These are phyloP conservation scores for Epinotia bilunana DNA, from an alignment of 2,888 invertebrate species.

Conservation along the genomic window DNA sequence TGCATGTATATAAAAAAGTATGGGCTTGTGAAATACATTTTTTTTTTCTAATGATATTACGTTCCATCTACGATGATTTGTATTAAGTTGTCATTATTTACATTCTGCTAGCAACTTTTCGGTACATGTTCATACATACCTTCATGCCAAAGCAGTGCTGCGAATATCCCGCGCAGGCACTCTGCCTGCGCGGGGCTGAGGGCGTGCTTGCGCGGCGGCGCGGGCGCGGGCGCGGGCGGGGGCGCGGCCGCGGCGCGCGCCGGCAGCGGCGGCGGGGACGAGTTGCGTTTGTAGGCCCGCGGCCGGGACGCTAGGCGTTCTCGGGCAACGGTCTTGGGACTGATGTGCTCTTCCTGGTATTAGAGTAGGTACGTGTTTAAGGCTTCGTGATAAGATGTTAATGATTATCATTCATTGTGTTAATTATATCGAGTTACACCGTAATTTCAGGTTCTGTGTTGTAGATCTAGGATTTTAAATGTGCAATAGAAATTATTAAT, in stretches of 20 bases:
- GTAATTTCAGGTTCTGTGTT: no score
- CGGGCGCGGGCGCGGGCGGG: conserved; percentile 62
- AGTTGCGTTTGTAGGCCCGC: conserved; percentile 71
- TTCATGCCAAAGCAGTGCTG: conserved; percentile 98
- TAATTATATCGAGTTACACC: no score
- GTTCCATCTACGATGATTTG: no score
- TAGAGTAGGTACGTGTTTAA: background rate
- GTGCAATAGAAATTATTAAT: no score
- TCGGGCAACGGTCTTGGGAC: conserved; percentile 54
- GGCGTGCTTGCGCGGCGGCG: conserved; percentile 89
- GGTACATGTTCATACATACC: conserved; percentile 66
- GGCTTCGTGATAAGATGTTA: background rate
- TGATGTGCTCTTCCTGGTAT: conserved; percentile 53
- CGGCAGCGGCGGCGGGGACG: conserved; percentile 76
- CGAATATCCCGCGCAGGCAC: conserved; percentile 96
- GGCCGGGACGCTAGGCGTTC: conserved; percentile 64
- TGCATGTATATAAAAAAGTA: background rate
- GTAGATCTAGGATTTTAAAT: no score
- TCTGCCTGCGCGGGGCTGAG: conserved; percentile 97
- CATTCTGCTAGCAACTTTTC: no score
- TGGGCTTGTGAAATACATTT: no score
- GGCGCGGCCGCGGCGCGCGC: conserved; percentile 58
- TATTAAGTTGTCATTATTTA: no score
- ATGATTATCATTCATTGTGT: background rate
- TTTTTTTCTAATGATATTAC: no score